A percentile compares a stretch with the other conserved stretches of the same genome.
phyloP scores from a whole-genome alignment of 2,888 invertebrate genomes.

The Myathropa florea region DNA sequence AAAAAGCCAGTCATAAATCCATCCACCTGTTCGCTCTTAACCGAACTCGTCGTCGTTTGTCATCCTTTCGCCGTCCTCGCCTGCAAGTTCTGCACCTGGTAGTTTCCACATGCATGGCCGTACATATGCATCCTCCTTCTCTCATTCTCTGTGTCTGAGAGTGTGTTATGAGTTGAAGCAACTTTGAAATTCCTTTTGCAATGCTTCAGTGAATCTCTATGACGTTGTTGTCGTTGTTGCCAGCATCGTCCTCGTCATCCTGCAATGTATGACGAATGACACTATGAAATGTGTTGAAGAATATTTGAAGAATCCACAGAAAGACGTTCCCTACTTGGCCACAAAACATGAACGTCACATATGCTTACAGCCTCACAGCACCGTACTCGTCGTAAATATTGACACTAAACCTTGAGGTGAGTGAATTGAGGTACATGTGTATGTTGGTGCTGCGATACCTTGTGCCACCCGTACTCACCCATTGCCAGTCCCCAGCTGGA shows the following conservation, averaged over 20 bases:
- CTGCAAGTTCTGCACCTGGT: constrained; percentile 7
- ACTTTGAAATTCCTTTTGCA: constrained; percentile 58
- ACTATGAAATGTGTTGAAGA: constrained; percentile 28
- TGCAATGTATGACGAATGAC: constrained; percentile 29
- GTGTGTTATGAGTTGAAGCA: constrained; percentile 11
- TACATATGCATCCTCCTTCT: not conserved
- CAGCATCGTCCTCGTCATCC: not conserved
- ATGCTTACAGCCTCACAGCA: not conserved
- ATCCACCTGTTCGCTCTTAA: constrained; percentile 58
- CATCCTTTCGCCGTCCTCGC: constrained; percentile 15
- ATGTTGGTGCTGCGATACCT: constrained; percentile 13
- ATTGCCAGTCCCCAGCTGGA: not conserved
- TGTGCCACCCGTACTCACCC: not conserved
- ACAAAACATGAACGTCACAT: not conserved
- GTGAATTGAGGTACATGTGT: constrained; percentile 11
- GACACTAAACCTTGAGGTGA: constrained; percentile 35
- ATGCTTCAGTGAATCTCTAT: constrained; percentile 7
- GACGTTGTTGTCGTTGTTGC: not conserved
- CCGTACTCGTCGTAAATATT: constrained; percentile 27
- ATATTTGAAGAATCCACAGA: constrained; percentile 43
- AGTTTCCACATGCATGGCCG: not conserved
- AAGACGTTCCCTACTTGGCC: not conserved
- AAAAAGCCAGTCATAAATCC: constrained; percentile 34
- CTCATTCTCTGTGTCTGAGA: not conserved
- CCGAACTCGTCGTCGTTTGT: constrained; percentile 10